Base-by-base conservation (phyloP, 2,888 invertebrate genomes). In the Leptinotarsa tumamoca region DNA sequence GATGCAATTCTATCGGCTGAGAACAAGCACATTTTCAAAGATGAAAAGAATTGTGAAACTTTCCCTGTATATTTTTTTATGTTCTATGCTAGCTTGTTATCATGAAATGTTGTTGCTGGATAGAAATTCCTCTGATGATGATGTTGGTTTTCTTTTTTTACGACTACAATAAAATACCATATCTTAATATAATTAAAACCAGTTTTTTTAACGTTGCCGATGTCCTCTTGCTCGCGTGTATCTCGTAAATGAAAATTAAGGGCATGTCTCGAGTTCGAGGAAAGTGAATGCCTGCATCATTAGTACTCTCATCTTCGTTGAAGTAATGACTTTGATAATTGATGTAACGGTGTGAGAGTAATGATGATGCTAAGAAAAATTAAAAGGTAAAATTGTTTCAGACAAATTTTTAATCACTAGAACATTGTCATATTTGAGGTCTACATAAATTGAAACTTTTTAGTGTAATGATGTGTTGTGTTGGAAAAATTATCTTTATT, bases 111-210 rank as follows among this genome's bases (percentile, higher is more conserved):
- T 52, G 68, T 23, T 68, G 54, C 51, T 52, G 17, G 18, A 54
- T 51, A 54, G 5, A 23, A 14, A 52, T 27, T 52, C 68, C 68
- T 52, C 1, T 15, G 50, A 23, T 23, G 51, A 68, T 51, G 68
- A 51, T 51, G 68, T 27, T 70, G 50, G 50, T 54, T 63, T 61
- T 63, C 43, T 18, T 61, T 75, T 72, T 75, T 75, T 69, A 75
- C 67, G 69, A 51, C 66, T 50, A 69, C 68, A 72, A 69, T 75
- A 72, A 72, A 75, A 75, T 75, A 49, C 72, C 75, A 52, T 67
- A 68, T 69, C 72, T 72, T 69, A 75, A 75, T 75, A 69, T 69
- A 76, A 73, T 73, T 73, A 76, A 71, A 76, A 76, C 76, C 72
- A 76, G 76, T 76, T 76, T 76, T 73, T 76, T 61, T 76, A 61